Percentiles rank a stretch among this genome's conserved stretches.
Evolutionary conservation across 1,140 invertebrate genomes (phyloP).

Genomic region (Argopecten irradians): DNA sequence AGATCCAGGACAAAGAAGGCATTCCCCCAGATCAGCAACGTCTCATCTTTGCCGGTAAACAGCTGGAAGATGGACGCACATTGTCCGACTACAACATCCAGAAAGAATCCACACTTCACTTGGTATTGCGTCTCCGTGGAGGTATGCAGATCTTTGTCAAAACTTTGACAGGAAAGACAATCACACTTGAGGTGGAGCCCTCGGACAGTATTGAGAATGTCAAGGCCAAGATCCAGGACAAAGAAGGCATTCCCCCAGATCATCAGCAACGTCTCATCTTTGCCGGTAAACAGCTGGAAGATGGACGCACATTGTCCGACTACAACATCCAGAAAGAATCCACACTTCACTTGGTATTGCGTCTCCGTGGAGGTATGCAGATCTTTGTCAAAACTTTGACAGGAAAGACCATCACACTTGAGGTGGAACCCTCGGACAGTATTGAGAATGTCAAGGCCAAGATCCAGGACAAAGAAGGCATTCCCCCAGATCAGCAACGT

Average conservation of each 20-base stretch:
- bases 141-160: slow-evolving; percentile 81
- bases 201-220: slow-evolving; percentile 83
- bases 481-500: slow-evolving; percentile 89
- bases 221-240: slow-evolving; percentile 93
- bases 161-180: slow-evolving; percentile 82
- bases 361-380: slow-evolving; percentile 77
- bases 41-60: slow-evolving; percentile 88
- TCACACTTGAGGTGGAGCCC: slow-evolving; percentile 80
- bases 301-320: slow-evolving; percentile 90
- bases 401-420: slow-evolving; percentile 80
- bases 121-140: slow-evolving; percentile 64
- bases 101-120: slow-evolving; percentile 92
- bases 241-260: slow-evolving; percentile 87
- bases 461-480: slow-evolving; percentile 88
- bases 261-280: slow-evolving; percentile 92
- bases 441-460: slow-evolving; percentile 90
- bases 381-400: slow-evolving; percentile 83
- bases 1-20: slow-evolving; percentile 89
- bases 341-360: slow-evolving; percentile 84
- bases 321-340: slow-evolving; percentile 96
- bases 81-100: slow-evolving; percentile 95
- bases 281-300: slow-evolving; percentile 82
- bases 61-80: slow-evolving; percentile 86
- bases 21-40: slow-evolving; percentile 89
- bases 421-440: slow-evolving; percentile 79